Base-by-base conservation (phyloP, 64 coral and sea anemone species). In the Anthopleura sola region DNA sequence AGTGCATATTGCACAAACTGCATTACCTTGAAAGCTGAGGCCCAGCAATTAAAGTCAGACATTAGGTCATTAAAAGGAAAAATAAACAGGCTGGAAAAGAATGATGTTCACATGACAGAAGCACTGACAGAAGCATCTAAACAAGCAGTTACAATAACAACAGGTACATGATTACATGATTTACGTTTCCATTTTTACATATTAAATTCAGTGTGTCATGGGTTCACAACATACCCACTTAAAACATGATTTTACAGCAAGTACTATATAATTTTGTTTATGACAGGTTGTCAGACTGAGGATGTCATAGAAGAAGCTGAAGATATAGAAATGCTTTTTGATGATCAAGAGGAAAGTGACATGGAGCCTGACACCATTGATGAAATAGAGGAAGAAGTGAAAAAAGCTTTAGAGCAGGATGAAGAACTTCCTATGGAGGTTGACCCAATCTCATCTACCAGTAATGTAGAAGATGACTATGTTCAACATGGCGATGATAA, bases 1-100 rank as follows among this genome's bases (percentile, higher is more conserved):
- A 69, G n/a, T n/a, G 24, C 60, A 66, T 69, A 31, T 33, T 69
- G 64, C 64, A 31, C 64, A 69, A 69, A 32, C 64, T 69, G 26
- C 11, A 69, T 69, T 1, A 12, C 64, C 24, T 66, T 69, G 26
- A 69, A 69, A 69, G 9, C 64, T 31, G 64, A 66, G 28, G 64
- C n/a, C 64, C n/a, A 69, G 13, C 64, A 69, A 69, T 69, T 69
- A 32, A 69, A 33, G 64, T 33, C 64, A 69, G 64, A 69, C 64
- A 69, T 69, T 33, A 69, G 64, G 64, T 69, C 64, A 69, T 14
- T 69, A 69, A 69, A 69, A 69, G 26, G 6, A 33, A 69, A 69
- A 69, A 32, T 69, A 69, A 69, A 11, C 28, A 69, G 28, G 64
- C 64, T 69, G 29, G 64, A 78, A 78, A 78, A 78, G 36, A 78